Percentiles rank a stretch among this genome's conserved stretches.
These are phyloP conservation scores for Apamea sordens DNA, from an alignment of 2,888 invertebrate genomes.

Conservation along the genomic window DNA sequence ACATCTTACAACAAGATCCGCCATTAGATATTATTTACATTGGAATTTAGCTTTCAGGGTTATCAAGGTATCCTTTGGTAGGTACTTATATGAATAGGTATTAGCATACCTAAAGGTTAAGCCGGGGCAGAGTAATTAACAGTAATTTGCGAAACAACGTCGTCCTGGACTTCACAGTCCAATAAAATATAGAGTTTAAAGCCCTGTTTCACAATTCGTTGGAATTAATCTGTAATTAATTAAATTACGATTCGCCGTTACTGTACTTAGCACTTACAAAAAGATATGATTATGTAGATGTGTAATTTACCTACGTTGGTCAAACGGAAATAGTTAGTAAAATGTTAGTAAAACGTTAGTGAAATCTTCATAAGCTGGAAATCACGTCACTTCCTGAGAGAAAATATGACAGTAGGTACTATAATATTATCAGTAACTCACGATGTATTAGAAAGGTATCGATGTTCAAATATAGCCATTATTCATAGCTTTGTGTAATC, in stretches of 20 bases:
- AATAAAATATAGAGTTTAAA: constrained; percentile 32
- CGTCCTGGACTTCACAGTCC: background rate
- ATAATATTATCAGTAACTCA: too few species aligned
- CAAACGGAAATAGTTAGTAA: background rate
- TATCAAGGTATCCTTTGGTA: constrained; percentile 15
- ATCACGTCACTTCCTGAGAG: background rate
- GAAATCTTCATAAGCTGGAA: background rate
- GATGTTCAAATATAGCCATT: background rate
- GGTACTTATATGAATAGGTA: background rate
- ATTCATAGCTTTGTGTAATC: background rate
- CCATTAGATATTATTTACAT: constrained; percentile 1
- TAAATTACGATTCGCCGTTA: constrained; percentile 8
- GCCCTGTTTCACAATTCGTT: constrained; percentile 15
- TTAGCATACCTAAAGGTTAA: constrained; percentile 36
- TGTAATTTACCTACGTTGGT: background rate
- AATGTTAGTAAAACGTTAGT: too few species aligned
- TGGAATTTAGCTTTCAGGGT: constrained; percentile 17
- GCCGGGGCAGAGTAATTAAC: constrained; percentile 26
- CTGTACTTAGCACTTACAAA: constrained; percentile 23
- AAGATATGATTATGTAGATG: constrained; percentile 2
- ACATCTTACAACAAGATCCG: background rate
- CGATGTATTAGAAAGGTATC: background rate
- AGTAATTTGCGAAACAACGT: constrained; percentile 22
- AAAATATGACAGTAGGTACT: constrained; percentile 5
- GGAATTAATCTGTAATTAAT: background rate